Evolutionary conservation across 2,888 invertebrate species (phyloP).

Genomic region (Endomychus coccineus): DNA sequence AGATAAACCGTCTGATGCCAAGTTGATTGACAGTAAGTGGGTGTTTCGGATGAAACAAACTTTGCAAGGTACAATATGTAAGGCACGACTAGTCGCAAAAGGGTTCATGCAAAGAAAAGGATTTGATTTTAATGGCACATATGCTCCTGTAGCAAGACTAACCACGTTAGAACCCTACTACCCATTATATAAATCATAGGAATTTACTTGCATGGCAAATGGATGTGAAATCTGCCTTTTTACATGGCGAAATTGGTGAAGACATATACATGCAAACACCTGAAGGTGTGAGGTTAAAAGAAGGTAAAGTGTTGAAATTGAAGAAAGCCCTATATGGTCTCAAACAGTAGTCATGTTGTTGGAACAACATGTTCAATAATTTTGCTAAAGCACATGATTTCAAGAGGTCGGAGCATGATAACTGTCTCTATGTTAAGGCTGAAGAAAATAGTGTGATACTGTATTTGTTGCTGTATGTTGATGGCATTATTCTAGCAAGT

Average conservation of each 20-base stretch:
- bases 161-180: too few species aligned
- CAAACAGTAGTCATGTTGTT: conserved; percentile 15
- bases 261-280: conserved; percentile 16
- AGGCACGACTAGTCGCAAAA: too few species aligned
- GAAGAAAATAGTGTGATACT: conserved; percentile 8
- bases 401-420: conserved; percentile 16
- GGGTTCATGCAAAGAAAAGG: too few species aligned
- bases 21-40: too few species aligned
- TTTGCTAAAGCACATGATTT: conserved; percentile 14
- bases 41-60: too few species aligned
- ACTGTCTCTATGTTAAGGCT: conserved; percentile 16
- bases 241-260: conserved; percentile 14
- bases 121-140: too few species aligned
- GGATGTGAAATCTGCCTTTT: conserved; percentile 15
- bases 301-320: conserved; percentile 12
- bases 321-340: conserved; percentile 16
- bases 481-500: conserved; percentile 17
- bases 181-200: conserved; percentile 9
- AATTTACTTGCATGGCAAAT: conserved; percentile 10
- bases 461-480: conserved; percentile 18
- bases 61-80: too few species aligned
- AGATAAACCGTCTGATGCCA: too few species aligned
- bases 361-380: conserved; percentile 16
- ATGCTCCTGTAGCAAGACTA: too few species aligned
- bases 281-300: conserved; percentile 13